Evolutionary conservation across 1,140 invertebrate genomes (phyloP).

Genomic region (Stegodyphus dumicola): DNA sequence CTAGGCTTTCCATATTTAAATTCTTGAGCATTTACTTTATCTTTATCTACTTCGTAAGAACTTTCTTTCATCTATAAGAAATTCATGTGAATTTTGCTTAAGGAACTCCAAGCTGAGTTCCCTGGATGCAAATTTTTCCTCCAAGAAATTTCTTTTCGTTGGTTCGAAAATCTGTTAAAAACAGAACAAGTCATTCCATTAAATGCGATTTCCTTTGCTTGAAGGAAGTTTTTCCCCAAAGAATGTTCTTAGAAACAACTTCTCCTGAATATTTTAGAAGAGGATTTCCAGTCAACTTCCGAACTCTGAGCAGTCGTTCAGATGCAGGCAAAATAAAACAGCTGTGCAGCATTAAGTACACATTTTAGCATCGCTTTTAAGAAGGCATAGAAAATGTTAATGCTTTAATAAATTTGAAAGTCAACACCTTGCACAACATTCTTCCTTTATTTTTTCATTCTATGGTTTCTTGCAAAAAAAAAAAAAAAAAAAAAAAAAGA

Average conservation of each 20-base stretch:
- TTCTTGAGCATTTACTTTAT: too few relatives aligned
- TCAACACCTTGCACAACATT: slow-evolving; percentile 52
- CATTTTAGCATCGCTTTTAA: slow-evolving; percentile 58
- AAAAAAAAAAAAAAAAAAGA: slow-evolving; percentile 35
- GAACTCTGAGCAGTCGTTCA: background rate
- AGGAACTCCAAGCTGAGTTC: too few relatives aligned
- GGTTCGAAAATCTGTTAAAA: slow-evolving; percentile 47
- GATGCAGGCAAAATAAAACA: slow-evolving; percentile 5
- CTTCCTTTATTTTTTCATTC: slow-evolving; percentile 22
- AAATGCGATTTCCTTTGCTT: slow-evolving; percentile 53
- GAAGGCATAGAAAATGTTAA: slow-evolving; percentile 60
- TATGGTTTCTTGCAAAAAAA: slow-evolving; percentile 4
- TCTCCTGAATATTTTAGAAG: slow-evolving; percentile 51
- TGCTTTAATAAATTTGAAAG: slow-evolving; percentile 61
- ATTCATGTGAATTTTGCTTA: too few relatives aligned
- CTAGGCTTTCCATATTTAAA: too few relatives aligned
- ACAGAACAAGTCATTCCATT: slow-evolving; percentile 39
- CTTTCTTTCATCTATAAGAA: too few relatives aligned
- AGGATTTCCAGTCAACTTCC: slow-evolving; percentile 40
- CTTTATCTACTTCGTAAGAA: too few relatives aligned
- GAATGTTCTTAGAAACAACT: background rate
- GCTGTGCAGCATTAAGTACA: slow-evolving; percentile 55
- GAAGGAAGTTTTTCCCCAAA: background rate
- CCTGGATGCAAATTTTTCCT: background rate
- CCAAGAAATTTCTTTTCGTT: slow-evolving; percentile 4